Evolutionary conservation across 1,140 invertebrate genomes (phyloP).

Genomic region (Hycleus cichorii): DNA sequence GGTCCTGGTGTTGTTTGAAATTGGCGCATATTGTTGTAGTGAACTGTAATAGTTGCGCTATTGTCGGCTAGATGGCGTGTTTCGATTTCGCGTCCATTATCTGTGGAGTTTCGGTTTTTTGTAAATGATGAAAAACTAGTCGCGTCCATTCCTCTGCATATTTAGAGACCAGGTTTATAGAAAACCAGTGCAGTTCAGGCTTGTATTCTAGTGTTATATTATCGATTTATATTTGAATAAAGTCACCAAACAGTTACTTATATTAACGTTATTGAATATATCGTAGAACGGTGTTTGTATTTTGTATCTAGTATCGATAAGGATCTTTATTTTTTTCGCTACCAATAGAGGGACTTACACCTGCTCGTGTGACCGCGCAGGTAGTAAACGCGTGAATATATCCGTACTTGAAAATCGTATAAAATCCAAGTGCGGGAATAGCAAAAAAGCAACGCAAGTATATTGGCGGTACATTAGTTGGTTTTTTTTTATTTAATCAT

Average conservation of each 20-base stretch:
- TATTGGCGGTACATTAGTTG: constrained; percentile 13
- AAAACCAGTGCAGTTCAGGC: constrained; percentile 12
- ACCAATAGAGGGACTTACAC: constrained; percentile 39
- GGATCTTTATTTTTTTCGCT: constrained; percentile 30
- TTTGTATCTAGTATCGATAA: background rate
- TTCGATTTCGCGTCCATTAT: constrained; percentile 9
- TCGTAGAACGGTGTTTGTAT: background rate
- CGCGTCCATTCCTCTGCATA: constrained; percentile 30
- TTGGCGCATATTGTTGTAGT: background rate
- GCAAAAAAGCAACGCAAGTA: constrained; percentile 25
- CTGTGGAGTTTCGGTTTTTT: constrained; percentile 28
- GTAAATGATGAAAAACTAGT: constrained; percentile 33
- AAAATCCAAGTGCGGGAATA: constrained; percentile 29
- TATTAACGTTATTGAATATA: background rate
- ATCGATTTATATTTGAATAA: constrained; percentile 3
- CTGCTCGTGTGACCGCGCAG: constrained; percentile 34
- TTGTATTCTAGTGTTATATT: background rate
- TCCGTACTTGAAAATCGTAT: background rate
- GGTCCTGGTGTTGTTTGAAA: too few species aligned
- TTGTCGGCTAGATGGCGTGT: background rate
- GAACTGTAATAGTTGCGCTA: background rate
- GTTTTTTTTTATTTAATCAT: background rate
- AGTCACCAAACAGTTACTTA: background rate
- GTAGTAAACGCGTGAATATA: constrained; percentile 28
- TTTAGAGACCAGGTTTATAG: constrained; percentile 15